Conservation (phyloP, 2,888 invertebrate genomes). For the Venustoraphidia nigricollis region DNA sequence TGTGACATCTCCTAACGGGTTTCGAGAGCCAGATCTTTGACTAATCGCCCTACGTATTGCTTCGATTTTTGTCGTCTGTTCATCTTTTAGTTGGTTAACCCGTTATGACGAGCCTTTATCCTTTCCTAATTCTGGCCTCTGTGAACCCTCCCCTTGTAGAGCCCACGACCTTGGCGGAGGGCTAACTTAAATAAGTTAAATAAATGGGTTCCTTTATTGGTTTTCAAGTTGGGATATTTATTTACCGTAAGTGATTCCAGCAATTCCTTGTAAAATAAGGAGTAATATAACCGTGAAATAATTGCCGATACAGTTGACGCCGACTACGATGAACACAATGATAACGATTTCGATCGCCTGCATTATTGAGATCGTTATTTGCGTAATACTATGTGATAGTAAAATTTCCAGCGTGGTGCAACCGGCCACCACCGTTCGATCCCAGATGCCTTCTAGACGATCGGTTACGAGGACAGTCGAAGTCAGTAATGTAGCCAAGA, state of each 20-base stretch:
- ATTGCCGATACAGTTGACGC: slow-evolving; percentile 45
- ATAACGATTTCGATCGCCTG: slow-evolving; percentile 48
- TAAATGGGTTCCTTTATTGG: too few relatives aligned
- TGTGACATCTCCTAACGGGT: too few relatives aligned
- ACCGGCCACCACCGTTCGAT: slow-evolving; percentile 73
- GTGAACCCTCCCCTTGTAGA: too few relatives aligned
- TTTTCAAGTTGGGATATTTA: too few relatives aligned
- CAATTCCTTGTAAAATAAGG: slow-evolving; percentile 55
- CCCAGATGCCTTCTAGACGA: slow-evolving; percentile 72
- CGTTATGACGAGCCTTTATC: too few relatives aligned
- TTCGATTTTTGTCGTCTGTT: too few relatives aligned
- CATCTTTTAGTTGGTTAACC: too few relatives aligned
- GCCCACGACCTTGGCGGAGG: too few relatives aligned
- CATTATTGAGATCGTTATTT: slow-evolving; percentile 53
- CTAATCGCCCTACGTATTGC: too few relatives aligned
- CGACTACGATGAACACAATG: slow-evolving; percentile 43
- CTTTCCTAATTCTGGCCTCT: too few relatives aligned
- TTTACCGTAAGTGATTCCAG: slow-evolving; percentile 70
- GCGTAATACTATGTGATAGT: slow-evolving; percentile 64
- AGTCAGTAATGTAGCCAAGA: slow-evolving; percentile 71
- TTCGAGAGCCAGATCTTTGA: too few relatives aligned
- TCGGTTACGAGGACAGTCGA: slow-evolving; percentile 69
- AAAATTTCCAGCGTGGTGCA: slow-evolving; percentile 68
- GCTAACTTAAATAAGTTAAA: too few relatives aligned
- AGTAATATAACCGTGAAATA: slow-evolving; percentile 41